phyloP scores from a whole-genome alignment of 2,888 invertebrate genomes.

The Dugesia japonica region DNA sequence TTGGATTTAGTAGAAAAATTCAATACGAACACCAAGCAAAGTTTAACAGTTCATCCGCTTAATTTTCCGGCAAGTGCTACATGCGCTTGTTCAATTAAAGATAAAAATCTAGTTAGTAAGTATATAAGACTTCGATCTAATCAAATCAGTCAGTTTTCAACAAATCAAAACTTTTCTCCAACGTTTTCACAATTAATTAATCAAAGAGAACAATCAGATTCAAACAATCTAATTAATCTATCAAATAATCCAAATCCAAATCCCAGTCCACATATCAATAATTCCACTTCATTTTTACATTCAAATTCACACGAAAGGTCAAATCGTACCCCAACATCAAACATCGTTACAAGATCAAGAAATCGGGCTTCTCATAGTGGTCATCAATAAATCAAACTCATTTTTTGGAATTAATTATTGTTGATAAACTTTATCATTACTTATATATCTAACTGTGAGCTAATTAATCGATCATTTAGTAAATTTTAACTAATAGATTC shows the following conservation, averaged over 20 bases:
- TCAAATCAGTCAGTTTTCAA: background rate
- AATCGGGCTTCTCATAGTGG: constrained; percentile 2
- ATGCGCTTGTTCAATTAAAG: constrained; percentile 33
- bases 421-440: constrained; percentile 5
- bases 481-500: constrained; percentile 20
- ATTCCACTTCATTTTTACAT: background rate
- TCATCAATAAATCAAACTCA: background rate
- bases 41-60: background rate
- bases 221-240: background rate
- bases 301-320: background rate
- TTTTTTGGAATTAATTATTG: constrained; percentile 5
- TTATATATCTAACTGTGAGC: background rate
- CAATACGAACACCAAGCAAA: constrained; percentile 21
- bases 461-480: constrained; percentile 14
- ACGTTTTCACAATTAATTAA: background rate
- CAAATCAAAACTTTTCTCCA: constrained; percentile 5
- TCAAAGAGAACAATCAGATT: constrained; percentile 9
- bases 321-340: background rate
- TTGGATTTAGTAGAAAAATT: constrained; percentile 31
- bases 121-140: constrained; percentile 23
- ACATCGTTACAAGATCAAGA: background rate
- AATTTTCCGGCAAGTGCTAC: constrained; percentile 33
- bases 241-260: background rate
- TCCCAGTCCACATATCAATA: background rate
- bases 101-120: constrained; percentile 27